Percentiles rank a stretch among this genome's conserved stretches.
These are phyloP conservation scores for Rhamnusium bicolor DNA, from an alignment of 2,888 invertebrate species.

Conservation along the genomic window DNA sequence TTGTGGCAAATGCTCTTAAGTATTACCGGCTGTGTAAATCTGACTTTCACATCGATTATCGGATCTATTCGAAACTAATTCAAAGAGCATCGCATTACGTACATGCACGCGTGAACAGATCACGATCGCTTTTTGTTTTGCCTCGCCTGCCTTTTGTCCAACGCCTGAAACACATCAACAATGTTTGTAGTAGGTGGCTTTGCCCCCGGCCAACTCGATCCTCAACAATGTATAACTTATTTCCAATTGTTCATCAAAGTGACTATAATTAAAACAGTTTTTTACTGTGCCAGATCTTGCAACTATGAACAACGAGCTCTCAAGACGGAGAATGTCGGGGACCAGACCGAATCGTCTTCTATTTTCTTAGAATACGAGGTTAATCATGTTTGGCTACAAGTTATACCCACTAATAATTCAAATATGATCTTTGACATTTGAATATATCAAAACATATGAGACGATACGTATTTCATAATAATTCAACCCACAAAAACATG, in stretches of 20 bases:
- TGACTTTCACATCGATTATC: constrained; percentile 64
- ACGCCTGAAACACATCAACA: constrained; percentile 62
- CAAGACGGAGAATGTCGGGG: background rate
- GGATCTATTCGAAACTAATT: constrained; percentile 62
- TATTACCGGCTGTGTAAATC: background rate
- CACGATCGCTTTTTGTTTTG: constrained; percentile 66
- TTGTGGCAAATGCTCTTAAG: constrained; percentile 2
- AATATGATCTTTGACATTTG: too few relatives aligned
- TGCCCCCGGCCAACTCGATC: constrained; percentile 55
- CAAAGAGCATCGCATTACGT: constrained; percentile 61
- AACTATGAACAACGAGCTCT: background rate
- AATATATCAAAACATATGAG: too few relatives aligned
- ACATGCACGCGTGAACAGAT: constrained; percentile 67
- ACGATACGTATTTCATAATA: too few relatives aligned
- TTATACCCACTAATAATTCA: too few relatives aligned
- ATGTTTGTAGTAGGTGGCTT: constrained; percentile 66
- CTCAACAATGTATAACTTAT: constrained; percentile 56
- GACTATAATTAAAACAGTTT: constrained; percentile 55
- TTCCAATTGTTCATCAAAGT: constrained; percentile 58
- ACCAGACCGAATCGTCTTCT: background rate
- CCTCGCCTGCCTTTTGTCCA: constrained; percentile 64
- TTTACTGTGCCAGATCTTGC: constrained; percentile 27
- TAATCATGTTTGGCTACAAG: too few relatives aligned
- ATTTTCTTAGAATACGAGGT: too few relatives aligned
- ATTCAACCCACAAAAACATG: too few relatives aligned